Evolutionary conservation across 2,797 vertebrate genomes (phyloP).

Genomic region (Pyrocephalus nanus): DNA sequence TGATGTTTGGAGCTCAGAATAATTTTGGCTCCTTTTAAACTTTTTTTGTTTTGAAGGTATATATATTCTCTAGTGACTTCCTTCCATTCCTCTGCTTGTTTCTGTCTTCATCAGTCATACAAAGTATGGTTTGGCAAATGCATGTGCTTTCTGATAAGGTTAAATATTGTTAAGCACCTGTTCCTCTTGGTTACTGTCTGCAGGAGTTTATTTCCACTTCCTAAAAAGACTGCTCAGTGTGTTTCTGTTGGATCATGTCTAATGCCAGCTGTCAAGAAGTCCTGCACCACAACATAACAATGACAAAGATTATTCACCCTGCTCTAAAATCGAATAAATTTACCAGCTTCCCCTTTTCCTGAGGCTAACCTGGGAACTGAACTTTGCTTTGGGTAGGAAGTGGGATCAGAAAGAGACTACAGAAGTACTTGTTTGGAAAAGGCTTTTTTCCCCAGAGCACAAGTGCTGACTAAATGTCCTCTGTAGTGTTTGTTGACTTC

Average conservation of each 20-base stretch:
- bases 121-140: not conserved
- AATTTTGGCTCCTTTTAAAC: not conserved
- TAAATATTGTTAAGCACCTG: not conserved
- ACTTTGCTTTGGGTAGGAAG: not conserved
- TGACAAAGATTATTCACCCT: not conserved
- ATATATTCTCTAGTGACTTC: not conserved
- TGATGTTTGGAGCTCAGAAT: not conserved
- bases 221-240: not conserved
- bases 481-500: not conserved
- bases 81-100: not conserved
- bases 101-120: not conserved
- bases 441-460: not conserved
- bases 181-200: not conserved
- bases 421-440: not conserved
- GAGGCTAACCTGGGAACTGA: not conserved
- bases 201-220: not conserved
- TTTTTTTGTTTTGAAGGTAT: not conserved
- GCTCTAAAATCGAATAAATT: not conserved
- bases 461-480: not conserved
- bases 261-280: not conserved
- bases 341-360: not conserved
- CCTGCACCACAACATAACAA: not conserved
- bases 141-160: not conserved
- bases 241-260: not conserved
- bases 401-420: not conserved